phyloP scores from a whole-genome alignment of 2,113 vertebrate genomes.

The Ceyx cyanopectus region DNA sequence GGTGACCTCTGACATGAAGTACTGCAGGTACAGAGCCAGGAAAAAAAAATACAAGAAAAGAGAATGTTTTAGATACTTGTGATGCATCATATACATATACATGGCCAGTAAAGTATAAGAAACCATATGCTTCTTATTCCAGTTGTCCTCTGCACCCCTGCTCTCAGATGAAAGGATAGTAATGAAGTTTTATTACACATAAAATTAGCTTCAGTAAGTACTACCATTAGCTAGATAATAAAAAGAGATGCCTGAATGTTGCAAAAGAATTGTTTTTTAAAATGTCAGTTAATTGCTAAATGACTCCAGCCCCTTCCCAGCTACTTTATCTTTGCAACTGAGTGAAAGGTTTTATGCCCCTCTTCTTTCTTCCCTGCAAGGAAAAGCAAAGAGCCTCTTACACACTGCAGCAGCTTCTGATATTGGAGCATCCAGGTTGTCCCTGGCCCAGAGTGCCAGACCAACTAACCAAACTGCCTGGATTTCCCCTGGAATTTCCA shows the following conservation, averaged over 20 bases:
- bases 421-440: neutral
- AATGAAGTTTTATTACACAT: conserved; percentile 79
- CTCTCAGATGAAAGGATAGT: conserved; percentile 52
- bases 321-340: conserved; percentile 16
- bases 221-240: conserved; percentile 75
- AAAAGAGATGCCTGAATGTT: conserved; percentile 69
- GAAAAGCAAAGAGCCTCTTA: neutral
- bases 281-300: conserved; percentile 63
- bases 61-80: neutral
- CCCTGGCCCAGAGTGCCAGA: neutral
- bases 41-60: neutral
- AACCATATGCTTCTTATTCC: conserved; percentile 30
- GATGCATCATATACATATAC: neutral
- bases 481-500: neutral
- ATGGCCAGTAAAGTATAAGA: neutral
- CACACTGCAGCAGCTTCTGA: neutral
- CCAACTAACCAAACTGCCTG: neutral
- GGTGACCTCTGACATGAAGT: neutral
- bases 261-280: conserved; percentile 73
- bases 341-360: conserved; percentile 1
- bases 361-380: neutral
- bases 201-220: conserved; percentile 76
- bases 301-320: conserved; percentile 26
- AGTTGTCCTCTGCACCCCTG: conserved; percentile 60
- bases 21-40: neutral